Evolutionary conservation across 2,797 vertebrate species (phyloP).

Genomic region (Tolypeutes matacus): DNA sequence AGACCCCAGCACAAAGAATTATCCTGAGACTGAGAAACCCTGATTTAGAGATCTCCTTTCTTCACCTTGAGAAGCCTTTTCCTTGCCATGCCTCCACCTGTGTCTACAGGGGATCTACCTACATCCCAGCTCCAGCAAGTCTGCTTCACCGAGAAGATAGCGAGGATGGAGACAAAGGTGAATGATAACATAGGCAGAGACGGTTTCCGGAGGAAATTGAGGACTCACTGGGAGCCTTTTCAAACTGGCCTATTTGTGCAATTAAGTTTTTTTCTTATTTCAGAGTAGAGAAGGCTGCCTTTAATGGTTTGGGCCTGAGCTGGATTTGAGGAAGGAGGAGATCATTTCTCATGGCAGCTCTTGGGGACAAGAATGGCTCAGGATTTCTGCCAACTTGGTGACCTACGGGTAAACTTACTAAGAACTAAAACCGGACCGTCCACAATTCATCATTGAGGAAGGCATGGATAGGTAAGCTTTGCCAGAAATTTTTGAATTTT

Average conservation of each 20-base stretch:
- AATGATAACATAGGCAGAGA: neutral
- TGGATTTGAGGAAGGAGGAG: neutral
- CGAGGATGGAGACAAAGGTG: neutral
- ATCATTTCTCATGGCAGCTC: slow-evolving; percentile 40
- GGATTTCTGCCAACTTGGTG: slow-evolving; percentile 39
- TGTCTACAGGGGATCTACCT: neutral
- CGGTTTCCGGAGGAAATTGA: neutral
- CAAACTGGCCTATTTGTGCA: neutral
- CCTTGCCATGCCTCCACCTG: accelerated
- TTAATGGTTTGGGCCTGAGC: neutral
- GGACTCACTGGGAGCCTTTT: neutral
- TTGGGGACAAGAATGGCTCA: slow-evolving; percentile 28
- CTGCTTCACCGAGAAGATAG: neutral
- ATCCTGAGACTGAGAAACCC: neutral
- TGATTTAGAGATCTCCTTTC: neutral
- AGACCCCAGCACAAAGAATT: neutral
- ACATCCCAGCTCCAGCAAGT: neutral
- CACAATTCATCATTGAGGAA: neutral
- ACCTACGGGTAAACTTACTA: neutral
- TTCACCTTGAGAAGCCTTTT: neutral
- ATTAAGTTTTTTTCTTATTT: neutral
- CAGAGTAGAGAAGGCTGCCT: neutral
- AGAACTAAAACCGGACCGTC: neutral
- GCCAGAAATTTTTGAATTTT: slow-evolving; percentile 21
- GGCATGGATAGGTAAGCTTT: neutral